A percentile compares a stretch with the other conserved stretches of the same genome.
Evolutionary conservation across 2,888 invertebrate genomes (phyloP).

Genomic region (Xylocampa areola): DNA sequence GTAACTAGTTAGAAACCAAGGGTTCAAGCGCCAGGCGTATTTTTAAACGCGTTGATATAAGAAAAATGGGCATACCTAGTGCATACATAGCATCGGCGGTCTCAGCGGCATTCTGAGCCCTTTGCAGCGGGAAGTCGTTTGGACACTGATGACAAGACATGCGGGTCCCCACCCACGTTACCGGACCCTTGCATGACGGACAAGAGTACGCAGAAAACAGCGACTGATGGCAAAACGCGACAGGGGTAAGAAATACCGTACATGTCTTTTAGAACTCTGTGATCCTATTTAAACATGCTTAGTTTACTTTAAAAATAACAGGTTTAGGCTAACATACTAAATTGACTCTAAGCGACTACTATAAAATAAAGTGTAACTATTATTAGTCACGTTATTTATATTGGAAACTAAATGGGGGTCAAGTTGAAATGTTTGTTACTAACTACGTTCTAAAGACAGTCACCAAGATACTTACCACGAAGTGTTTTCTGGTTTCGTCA

Average conservation of each 20-base stretch:
- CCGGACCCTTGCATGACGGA: slow-evolving; percentile 81
- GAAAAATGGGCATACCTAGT: slow-evolving; percentile 22
- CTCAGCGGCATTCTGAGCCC: slow-evolving; percentile 35
- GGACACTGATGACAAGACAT: slow-evolving; percentile 76
- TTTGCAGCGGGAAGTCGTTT: slow-evolving; percentile 63
- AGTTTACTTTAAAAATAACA: too few species aligned
- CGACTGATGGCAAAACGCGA: slow-evolving; percentile 60
- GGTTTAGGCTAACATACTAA: too few species aligned
- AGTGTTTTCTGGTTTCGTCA: slow-evolving; percentile 73
- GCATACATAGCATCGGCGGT: slow-evolving; percentile 65
- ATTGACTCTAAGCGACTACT: too few species aligned
- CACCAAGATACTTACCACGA: slow-evolving; percentile 69
- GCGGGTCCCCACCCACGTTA: slow-evolving; percentile 65
- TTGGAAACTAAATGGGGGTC: too few species aligned
- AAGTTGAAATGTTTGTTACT: background rate
- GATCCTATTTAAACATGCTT: background rate
- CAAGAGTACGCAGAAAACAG: slow-evolving; percentile 83
- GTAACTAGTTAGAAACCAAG: too few species aligned
- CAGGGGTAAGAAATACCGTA: slow-evolving; percentile 20
- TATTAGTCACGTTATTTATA: too few species aligned
- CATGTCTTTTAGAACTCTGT: background rate
- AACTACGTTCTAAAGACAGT: too few species aligned
- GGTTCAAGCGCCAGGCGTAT: background rate
- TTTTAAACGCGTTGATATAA: background rate
- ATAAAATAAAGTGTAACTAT: too few species aligned